Base-by-base conservation (phyloP, 2,888 invertebrate genomes). In the Cheilosia vernalis region DNA sequence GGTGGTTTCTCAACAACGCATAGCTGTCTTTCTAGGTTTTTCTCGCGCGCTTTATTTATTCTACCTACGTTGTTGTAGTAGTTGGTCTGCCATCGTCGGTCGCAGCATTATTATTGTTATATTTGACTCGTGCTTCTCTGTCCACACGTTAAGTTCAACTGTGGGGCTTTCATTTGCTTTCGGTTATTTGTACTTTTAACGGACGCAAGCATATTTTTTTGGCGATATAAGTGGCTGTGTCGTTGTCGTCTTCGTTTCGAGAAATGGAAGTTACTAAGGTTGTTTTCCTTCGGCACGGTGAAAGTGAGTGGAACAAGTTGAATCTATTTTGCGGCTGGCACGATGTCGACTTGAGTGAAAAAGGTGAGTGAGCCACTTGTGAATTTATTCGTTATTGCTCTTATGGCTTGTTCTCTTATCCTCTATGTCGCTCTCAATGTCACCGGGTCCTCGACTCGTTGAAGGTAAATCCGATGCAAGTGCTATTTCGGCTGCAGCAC, bases 301-400 rank as follows among this genome's bases (percentile, higher is more conserved):
- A 96, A 93, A 95, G 95, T 89, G 95, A 95, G 91, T 96, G 95
- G 94, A 96, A 96, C 89, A 94, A 95, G 90, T 94, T 94, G 89
- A 96, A 96, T 92, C 92, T 95, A 51, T 96, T 96, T 89, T 95
- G 95, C 89, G 96, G 96, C 44, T 96, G 96, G 96, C 95, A 93
- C 88, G 95, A 96, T 89, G 95, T 95, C 66, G 93, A 94, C 88
- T 93, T 96, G 24, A 95, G 95, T 88, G 94, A 94, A 87, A 94
- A 94, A 92, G 95, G 95, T 95, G 90, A 91, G 90, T 87, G 69
- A 56, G 30, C 63, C n/a, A 13, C 19, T 60, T 66, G 66, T 30
- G 66, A 58, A 49, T 76, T 40, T 24, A 15, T 7, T 53, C 40
- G n/a, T 27, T 56, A 30, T 10, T 66, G 60, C 24, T 64, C 37